Evolutionary conservation across 2,797 vertebrate species (phyloP).

Genomic region (Halcyon chelicuti): DNA sequence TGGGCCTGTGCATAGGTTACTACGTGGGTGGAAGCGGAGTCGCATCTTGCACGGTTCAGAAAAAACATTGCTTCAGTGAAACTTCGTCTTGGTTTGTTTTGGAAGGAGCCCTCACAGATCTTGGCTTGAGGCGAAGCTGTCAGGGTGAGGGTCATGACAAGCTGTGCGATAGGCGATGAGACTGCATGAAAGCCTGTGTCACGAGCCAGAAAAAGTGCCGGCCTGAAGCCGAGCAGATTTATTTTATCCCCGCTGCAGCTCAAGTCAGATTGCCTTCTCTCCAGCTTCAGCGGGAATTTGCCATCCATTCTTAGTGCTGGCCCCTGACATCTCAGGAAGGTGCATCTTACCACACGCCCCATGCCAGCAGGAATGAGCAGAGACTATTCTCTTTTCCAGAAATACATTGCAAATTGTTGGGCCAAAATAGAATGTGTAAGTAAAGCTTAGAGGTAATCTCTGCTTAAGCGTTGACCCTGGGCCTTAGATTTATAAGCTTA

Average conservation of each 20-base stretch:
- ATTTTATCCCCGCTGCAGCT: not conserved
- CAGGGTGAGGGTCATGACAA: constrained; percentile 30
- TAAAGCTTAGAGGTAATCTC: constrained; percentile 72
- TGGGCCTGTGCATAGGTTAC: not conserved
- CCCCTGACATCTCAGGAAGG: constrained; percentile 3
- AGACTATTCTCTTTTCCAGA: constrained; percentile 42
- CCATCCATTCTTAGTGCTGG: not conserved
- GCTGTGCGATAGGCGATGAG: not conserved
- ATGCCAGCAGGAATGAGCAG: not conserved
- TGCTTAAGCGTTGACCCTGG: constrained; percentile 36
- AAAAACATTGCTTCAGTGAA: constrained; percentile 1
- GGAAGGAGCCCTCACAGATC: not conserved
- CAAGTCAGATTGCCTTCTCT: constrained; percentile 1
- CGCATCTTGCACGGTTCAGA: not conserved
- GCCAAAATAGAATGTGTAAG: constrained; percentile 68
- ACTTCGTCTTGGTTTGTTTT: constrained; percentile 31
- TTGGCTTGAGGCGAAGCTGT: not conserved
- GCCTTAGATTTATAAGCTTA: constrained; percentile 66
- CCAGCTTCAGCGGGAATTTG: not conserved
- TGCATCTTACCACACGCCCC: not conserved
- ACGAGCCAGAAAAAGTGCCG: constrained; percentile 12
- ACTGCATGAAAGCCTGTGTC: not conserved
- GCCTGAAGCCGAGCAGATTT: constrained; percentile 15
- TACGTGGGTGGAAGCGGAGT: not conserved
- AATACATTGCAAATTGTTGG: constrained; percentile 49